Conservation (phyloP, 2,113 vertebrate species). For the Nesospiza acunhae region DNA sequence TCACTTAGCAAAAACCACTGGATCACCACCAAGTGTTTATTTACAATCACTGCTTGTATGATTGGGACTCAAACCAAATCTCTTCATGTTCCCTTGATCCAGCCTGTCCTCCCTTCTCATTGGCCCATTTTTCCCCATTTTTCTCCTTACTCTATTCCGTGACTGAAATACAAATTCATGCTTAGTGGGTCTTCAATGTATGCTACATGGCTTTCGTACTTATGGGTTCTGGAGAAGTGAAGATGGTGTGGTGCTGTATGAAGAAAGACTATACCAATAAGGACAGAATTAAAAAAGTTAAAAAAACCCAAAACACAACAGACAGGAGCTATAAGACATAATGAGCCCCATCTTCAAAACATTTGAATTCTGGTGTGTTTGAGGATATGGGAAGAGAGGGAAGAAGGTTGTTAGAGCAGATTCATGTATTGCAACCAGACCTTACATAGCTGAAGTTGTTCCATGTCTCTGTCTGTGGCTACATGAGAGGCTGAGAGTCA, state of each 20-base stretch:
- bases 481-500: neutral
- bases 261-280: neutral
- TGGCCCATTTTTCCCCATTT: rapidly evolving
- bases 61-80: neutral
- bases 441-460: neutral
- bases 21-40: neutral
- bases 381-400: neutral
- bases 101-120: neutral
- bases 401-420: neutral
- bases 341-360: neutral
- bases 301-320: neutral
- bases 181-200: neutral
- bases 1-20: neutral
- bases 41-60: neutral
- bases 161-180: neutral
- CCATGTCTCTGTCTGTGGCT: neutral
- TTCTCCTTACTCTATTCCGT: neutral
- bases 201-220: neutral
- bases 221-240: neutral
- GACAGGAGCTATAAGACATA: neutral
- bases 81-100: neutral
- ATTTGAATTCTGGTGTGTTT: neutral
- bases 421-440: neutral
- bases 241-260: neutral
- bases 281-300: neutral